These are phyloP conservation scores for Oceanodroma tethys DNA, from an alignment of 2,113 vertebrate genomes.

Conservation along the genomic window DNA sequence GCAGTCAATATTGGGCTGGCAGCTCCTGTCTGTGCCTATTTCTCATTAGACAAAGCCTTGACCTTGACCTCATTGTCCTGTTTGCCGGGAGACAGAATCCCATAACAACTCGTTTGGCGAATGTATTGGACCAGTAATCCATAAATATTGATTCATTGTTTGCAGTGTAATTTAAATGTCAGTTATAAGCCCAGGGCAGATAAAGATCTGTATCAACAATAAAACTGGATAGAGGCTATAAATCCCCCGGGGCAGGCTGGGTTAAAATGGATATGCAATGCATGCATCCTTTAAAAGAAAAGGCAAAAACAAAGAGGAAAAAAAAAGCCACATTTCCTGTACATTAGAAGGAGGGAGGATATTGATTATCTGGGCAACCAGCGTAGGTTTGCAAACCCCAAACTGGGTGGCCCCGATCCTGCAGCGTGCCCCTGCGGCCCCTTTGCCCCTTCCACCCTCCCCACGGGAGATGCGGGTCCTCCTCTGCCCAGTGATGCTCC, in stretches of 20 bases:
- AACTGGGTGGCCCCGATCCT: neutral
- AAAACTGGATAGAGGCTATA: slow-evolving; percentile 70
- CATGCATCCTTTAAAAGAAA: neutral
- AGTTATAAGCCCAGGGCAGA: slow-evolving; percentile 84
- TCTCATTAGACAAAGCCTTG: slow-evolving; percentile 85
- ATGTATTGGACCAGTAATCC: slow-evolving; percentile 82
- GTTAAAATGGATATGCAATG: slow-evolving; percentile 15
- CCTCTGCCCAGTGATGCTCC: neutral
- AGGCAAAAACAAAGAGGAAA: neutral
- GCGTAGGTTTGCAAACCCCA: neutral
- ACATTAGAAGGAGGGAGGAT: neutral
- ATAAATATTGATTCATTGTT: slow-evolving; percentile 95
- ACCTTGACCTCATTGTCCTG: slow-evolving; percentile 84
- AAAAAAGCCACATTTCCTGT: neutral
- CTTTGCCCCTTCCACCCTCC: neutral
- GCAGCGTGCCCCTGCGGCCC: fast-evolving
- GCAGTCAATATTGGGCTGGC: slow-evolving; percentile 78
- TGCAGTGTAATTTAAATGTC: slow-evolving; percentile 94
- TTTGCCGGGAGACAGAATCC: slow-evolving; percentile 75
- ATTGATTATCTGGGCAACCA: neutral
- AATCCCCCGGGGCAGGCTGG: slow-evolving; percentile 59
- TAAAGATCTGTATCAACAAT: slow-evolving; percentile 84
- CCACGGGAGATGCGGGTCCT: neutral
- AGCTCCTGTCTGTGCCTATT: slow-evolving; percentile 74
- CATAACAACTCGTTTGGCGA: slow-evolving; percentile 75